These are phyloP conservation scores for Paguma larvata DNA, from an alignment of 2,797 vertebrate species.

Conservation along the genomic window DNA sequence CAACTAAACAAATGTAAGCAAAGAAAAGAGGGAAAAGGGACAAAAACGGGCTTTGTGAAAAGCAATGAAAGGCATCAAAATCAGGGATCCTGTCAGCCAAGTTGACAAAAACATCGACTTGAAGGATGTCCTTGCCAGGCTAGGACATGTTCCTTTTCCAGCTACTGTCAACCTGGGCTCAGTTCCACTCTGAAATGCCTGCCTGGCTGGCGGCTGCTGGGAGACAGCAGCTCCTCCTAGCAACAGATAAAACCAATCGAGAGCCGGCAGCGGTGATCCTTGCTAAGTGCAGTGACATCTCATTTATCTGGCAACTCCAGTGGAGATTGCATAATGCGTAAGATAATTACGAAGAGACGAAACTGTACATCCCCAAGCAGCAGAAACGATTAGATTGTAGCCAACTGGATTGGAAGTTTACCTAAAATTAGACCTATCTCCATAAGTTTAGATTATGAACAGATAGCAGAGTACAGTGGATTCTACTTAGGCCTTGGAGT, in stretches of 20 bases:
- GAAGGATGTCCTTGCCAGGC: conserved; percentile 72
- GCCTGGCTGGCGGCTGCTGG: conserved; percentile 61
- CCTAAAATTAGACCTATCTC: not conserved
- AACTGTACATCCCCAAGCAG: conserved; percentile 15
- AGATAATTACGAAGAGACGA: conserved; percentile 60
- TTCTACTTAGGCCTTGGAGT: not conserved
- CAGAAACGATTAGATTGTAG: conserved; percentile 38
- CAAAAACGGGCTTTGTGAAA: conserved; percentile 36
- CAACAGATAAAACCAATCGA: conserved; percentile 80
- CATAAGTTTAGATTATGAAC: conserved; percentile 20
- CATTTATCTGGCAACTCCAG: conserved; percentile 69
- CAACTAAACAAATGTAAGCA: conserved; percentile 58
- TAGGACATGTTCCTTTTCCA: conserved; percentile 50
- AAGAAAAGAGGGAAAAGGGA: not conserved
- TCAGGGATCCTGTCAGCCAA: conserved; percentile 8
- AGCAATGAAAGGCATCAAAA: conserved; percentile 52
- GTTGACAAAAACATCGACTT: conserved; percentile 45
- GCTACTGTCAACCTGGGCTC: conserved; percentile 67
- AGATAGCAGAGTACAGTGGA: not conserved
- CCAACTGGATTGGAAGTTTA: conserved; percentile 28
- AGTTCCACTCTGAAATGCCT: conserved; percentile 61
- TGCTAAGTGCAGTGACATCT: conserved; percentile 67
- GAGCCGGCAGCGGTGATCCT: conserved; percentile 62
- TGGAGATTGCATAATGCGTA: conserved; percentile 8
- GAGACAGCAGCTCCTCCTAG: conserved; percentile 64